Evolutionary conservation across 1,140 invertebrate species (phyloP).

Genomic region (Drosophila repletoides): DNA sequence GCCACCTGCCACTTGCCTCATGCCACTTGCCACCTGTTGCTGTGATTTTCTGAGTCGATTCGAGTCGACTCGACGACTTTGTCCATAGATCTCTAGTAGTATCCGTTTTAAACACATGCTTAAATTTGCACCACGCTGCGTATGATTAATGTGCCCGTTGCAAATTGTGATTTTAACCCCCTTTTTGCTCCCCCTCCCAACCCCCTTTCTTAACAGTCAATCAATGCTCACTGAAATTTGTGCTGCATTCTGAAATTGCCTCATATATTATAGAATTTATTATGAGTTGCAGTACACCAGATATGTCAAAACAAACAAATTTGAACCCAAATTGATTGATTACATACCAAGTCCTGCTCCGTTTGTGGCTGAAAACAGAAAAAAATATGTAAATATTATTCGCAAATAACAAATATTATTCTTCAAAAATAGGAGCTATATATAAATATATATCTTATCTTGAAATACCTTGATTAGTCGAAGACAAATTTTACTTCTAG

Average conservation of each 20-base stretch:
- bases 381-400: no score
- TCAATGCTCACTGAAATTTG: constrained; percentile 29
- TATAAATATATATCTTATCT: no score
- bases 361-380: no score
- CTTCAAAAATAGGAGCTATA: no score
- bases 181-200: neutral
- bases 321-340: constrained; percentile 28
- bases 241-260: constrained; percentile 28
- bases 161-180: constrained; percentile 10
- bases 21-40: constrained; percentile 50
- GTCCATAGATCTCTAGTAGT: constrained; percentile 14
- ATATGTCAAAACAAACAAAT: constrained; percentile 46
- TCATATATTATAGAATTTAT: constrained; percentile 26
- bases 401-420: no score
- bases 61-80: no score
- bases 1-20: no score
- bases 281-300: no score
- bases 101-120: constrained; percentile 32
- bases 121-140: constrained; percentile 48
- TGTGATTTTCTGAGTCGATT: constrained; percentile 40
- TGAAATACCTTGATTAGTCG: no score
- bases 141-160: constrained; percentile 51
- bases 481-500: no score
- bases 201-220: constrained; percentile 12
- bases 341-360: constrained; percentile 5